Evolutionary conservation across 23 tunicate species (phyloP).

Genomic region (Ascidia mentula): DNA sequence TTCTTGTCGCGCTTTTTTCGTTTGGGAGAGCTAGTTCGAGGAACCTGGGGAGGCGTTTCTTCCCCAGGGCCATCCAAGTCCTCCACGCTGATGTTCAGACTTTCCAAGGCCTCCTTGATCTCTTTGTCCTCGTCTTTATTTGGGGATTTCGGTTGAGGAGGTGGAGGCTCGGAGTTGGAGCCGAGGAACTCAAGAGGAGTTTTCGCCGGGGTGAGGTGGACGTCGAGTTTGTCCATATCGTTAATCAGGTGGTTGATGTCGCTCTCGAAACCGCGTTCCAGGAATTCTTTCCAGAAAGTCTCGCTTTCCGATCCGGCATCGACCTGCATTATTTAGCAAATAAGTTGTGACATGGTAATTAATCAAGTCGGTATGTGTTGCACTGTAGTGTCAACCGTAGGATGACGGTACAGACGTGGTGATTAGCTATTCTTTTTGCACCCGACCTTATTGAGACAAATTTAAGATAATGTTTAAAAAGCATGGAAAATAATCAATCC

Average conservation of each 20-base stretch:
- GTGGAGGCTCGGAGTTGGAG: not conserved
- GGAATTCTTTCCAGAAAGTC: conserved; percentile 4
- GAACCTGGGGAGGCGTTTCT: not conserved
- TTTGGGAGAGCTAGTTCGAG: not conserved
- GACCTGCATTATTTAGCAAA: not conserved
- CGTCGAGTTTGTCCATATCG: not conserved
- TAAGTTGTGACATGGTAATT: no score
- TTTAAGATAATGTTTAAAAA: no score
- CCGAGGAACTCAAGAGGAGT: not conserved
- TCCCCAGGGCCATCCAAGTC: not conserved
- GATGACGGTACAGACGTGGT: no score
- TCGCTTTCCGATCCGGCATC: conserved; percentile 1
- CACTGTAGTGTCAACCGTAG: no score
- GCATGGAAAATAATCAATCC: no score
- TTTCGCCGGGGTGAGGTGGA: not conserved
- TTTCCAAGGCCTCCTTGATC: not conserved
- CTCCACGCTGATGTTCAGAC: not conserved
- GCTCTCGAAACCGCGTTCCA: not conserved
- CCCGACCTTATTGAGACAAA: no score
- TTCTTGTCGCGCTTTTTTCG: not conserved
- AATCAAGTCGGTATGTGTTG: no score
- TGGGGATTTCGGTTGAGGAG: not conserved
- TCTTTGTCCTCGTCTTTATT: not conserved
- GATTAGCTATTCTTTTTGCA: no score
- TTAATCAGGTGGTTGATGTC: not conserved